Percentiles rank a stretch among this genome's conserved stretches.
Evolutionary conservation across 2,113 vertebrate genomes (phyloP).

Genomic region (Callocephalon fimbriatum): DNA sequence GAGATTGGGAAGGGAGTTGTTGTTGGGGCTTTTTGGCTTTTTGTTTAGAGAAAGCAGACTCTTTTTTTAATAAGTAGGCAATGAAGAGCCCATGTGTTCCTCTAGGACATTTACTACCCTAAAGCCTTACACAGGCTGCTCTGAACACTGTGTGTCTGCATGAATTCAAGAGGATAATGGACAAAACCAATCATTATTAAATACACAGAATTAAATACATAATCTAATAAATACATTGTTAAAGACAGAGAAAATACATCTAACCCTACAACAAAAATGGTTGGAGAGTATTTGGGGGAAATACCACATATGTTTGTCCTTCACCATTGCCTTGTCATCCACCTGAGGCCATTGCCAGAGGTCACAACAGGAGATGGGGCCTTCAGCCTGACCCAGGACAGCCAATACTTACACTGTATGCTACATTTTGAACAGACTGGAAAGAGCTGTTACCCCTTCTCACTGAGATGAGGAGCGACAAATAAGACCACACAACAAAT

Average conservation of each 20-base stretch:
- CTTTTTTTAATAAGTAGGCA: neutral
- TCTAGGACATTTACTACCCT: neutral
- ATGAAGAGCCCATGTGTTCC: neutral
- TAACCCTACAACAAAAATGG: neutral
- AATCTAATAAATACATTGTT: neutral
- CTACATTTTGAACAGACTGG: neutral
- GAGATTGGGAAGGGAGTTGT: accelerated
- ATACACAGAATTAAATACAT: neutral
- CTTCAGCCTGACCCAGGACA: neutral
- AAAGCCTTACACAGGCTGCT: neutral
- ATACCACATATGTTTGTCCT: neutral
- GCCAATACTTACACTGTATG: accelerated
- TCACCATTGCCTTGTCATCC: neutral
- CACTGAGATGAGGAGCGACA: accelerated
- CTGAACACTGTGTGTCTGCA: neutral
- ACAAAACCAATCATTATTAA: neutral
- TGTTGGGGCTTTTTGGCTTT: neutral
- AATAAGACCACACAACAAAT: neutral
- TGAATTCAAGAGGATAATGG: neutral
- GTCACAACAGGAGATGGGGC: too few relatives aligned
- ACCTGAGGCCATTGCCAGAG: neutral
- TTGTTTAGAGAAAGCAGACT: neutral
- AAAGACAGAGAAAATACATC: neutral
- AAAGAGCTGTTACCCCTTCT: neutral
- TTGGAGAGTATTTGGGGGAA: neutral